These are phyloP conservation scores for Tichodroma muraria DNA, from an alignment of 2,113 vertebrate genomes.

Conservation along the genomic window DNA sequence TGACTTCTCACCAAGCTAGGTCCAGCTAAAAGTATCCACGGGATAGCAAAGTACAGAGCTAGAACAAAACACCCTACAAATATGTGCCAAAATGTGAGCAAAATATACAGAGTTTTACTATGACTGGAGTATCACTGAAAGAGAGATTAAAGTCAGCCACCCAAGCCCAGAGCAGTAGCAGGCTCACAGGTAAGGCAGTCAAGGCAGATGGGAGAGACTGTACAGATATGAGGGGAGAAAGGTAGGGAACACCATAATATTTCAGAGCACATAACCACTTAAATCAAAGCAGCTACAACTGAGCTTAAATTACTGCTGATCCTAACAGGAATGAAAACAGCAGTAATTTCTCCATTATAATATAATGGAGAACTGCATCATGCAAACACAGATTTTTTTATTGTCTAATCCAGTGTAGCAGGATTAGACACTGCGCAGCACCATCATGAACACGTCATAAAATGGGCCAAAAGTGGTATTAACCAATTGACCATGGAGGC, in stretches of 20 bases:
- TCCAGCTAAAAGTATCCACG: background rate
- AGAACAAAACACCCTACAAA: background rate
- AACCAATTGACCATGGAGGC: background rate
- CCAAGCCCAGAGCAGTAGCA: background rate
- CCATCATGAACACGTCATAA: background rate
- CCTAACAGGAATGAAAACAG: background rate
- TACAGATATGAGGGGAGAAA: background rate
- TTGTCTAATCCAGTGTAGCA: background rate
- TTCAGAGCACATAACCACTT: background rate
- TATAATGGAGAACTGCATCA: background rate
- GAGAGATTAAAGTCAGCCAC: background rate
- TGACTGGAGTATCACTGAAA: background rate
- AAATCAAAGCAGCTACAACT: background rate
- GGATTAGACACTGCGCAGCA: background rate
- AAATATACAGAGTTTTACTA: background rate
- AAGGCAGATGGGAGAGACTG: background rate
- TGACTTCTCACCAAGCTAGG: background rate
- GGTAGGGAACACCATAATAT: background rate
- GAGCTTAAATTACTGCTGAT: background rate
- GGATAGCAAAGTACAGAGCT: background rate
- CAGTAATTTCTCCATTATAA: background rate
- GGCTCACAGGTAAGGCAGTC: background rate
- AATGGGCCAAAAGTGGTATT: background rate
- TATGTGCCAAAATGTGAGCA: background rate
- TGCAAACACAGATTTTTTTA: background rate